Evolutionary conservation across 2,797 vertebrate species (phyloP).

Genomic region (Gallirallus australis): DNA sequence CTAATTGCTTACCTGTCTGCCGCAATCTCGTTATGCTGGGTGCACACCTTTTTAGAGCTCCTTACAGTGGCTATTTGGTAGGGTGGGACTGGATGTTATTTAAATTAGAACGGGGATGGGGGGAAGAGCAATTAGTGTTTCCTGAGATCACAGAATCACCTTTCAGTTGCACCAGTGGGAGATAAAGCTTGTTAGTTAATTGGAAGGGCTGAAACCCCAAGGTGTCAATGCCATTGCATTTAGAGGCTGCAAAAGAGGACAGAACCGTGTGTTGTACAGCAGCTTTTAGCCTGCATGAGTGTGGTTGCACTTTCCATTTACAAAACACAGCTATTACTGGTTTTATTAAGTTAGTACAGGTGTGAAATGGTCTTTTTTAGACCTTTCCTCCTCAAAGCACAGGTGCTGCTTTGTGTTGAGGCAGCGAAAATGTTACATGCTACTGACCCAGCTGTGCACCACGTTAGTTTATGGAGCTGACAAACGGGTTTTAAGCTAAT

Average conservation of each 20-base stretch:
- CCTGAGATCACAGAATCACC: not conserved
- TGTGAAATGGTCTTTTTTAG: not conserved
- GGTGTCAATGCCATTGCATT: not conserved
- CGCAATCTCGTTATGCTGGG: not conserved
- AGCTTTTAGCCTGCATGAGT: not conserved
- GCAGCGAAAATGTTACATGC: not conserved
- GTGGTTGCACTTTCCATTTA: not conserved
- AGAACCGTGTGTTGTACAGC: not conserved
- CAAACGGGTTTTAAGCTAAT: conserved; percentile 36
- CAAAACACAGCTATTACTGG: not conserved
- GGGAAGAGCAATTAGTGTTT: not conserved
- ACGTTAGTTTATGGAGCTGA: not conserved
- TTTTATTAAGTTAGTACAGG: not conserved
- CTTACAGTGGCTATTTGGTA: not conserved
- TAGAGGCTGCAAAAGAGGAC: not conserved
- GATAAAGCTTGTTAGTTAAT: conserved; percentile 23
- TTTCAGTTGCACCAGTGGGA: not conserved
- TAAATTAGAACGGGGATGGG: not conserved
- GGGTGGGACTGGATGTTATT: not conserved
- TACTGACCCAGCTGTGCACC: not conserved
- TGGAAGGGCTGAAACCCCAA: not conserved
- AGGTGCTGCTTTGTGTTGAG: not conserved
- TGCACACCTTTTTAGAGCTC: not conserved
- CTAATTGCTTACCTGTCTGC: not conserved
- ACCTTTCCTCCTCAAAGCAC: not conserved